Evolutionary conservation across 2,888 invertebrate genomes (phyloP), one percentile per base, ranked within the genome.

Genomic region (Smittia aterrima): DNA sequence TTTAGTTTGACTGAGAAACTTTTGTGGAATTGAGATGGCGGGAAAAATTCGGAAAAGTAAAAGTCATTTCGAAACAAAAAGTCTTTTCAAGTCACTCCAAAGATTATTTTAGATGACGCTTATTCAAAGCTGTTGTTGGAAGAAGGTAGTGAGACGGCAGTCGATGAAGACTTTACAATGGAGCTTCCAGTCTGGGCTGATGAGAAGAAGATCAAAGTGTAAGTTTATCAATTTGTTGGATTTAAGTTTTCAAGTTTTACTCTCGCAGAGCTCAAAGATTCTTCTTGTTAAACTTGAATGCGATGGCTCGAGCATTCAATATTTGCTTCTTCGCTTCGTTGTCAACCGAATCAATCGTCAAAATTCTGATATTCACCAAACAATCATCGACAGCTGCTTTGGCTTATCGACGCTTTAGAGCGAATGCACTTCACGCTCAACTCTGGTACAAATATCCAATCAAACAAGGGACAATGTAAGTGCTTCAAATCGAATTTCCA

Each of bases 161-260:
- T 22, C 1, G 53, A 70, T 54, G 70, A 70, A 9, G 70, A 70
- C n/a, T 13, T 47, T 11, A 20, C 9, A 6, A 64, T 53, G 18
- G 53, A 70, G 20, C 70, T 70, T n/a, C 70, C 70, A 13, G 47
- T 18, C 24, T 70, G 47, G 70, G 47, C 24, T n/a, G 70, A 70
- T 13, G 22, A 70, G 16, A 40, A n/a, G 16, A 53, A 70, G 40
- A 70, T 53, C 18, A 70, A 70, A 22, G 40, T 27, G 64, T 64
- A 16, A 64, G 38, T n/a, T 66, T 2, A 25, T 66, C 20, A 25
- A n/a, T 6, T 47, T 47, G 2, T 6, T 47, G 4, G 47, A 13
- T 6, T 47, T 47, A n/a, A 3, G 9, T 47, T 11, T 6, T 47
- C 47, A 47, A 13, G 11, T 47, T 3, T 47, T 6, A 11, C 47